These are phyloP conservation scores for Brachionus plicatilis DNA, from an alignment of 1,140 invertebrate genomes.

Conservation along the genomic window DNA sequence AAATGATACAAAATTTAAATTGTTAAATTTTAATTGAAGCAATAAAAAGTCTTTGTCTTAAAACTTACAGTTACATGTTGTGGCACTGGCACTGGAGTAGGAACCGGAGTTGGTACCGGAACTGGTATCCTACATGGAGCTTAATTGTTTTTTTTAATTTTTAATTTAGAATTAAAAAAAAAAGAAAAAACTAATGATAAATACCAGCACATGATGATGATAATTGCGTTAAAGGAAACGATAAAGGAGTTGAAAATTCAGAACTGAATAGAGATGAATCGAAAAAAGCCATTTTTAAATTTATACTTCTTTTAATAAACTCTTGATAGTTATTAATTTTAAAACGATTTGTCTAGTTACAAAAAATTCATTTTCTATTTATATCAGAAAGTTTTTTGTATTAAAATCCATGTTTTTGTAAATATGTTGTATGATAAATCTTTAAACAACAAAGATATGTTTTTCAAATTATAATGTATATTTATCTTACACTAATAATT, in stretches of 20 bases:
- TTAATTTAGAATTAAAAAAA: too few species aligned
- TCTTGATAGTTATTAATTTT: not conserved
- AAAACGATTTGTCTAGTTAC: not conserved
- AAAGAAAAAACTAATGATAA: too few species aligned
- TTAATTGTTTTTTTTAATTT: not conserved
- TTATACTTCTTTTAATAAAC: not conserved
- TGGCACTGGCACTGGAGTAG: not conserved
- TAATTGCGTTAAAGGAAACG: not conserved
- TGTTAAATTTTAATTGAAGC: not conserved
- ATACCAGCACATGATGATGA: not conserved
- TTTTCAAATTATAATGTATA: not conserved
- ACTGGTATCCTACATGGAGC: not conserved
- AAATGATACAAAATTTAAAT: not conserved
- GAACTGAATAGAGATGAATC: not conserved
- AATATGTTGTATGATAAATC: not conserved
- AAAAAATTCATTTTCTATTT: not conserved
- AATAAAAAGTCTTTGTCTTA: not conserved
- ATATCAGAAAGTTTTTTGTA: not conserved
- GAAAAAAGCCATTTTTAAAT: not conserved
- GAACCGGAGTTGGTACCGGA: not conserved
- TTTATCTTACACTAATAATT: not conserved
- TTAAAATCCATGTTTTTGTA: not conserved
- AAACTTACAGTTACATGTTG: not conserved
- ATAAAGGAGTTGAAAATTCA: not conserved
- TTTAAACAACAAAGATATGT: not conserved